Evolutionary conservation across 2,113 vertebrate genomes (phyloP).

Genomic region (Machaerirhynchus nigripectus): DNA sequence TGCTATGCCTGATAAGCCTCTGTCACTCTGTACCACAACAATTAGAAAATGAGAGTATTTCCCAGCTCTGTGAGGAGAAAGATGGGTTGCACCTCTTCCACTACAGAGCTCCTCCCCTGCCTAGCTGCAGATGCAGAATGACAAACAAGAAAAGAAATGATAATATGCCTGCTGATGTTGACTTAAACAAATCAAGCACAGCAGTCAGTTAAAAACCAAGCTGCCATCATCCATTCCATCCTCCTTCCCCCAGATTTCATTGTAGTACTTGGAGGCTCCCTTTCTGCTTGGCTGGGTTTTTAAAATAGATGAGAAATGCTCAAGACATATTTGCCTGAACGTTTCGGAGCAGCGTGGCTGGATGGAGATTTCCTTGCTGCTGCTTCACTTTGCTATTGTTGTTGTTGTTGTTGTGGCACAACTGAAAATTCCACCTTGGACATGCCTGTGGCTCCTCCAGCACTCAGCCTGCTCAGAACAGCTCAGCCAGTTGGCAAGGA

Average conservation of each 20-base stretch:
- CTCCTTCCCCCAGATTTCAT: background rate
- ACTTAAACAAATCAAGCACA: slow-evolving; percentile 30
- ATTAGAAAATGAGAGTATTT: slow-evolving; percentile 42
- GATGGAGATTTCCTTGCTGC: background rate
- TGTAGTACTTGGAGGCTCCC: background rate
- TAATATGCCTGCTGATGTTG: slow-evolving; percentile 1
- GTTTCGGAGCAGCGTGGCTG: background rate
- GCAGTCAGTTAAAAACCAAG: slow-evolving; percentile 11
- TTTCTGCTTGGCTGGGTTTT: background rate
- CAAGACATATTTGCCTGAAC: slow-evolving; percentile 25
- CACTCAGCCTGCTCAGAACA: background rate
- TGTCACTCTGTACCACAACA: background rate
- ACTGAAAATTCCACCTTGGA: background rate
- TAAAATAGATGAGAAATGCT: slow-evolving; percentile 35
- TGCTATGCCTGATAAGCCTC: background rate
- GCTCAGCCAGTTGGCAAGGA: background rate
- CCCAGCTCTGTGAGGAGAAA: background rate
- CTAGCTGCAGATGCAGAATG: slow-evolving; percentile 29
- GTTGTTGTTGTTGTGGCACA: background rate
- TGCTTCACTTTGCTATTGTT: background rate
- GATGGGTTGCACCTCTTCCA: background rate
- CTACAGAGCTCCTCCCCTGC: background rate
- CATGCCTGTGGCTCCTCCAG: background rate
- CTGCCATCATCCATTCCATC: background rate
- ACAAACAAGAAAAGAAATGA: slow-evolving; percentile 42